A percentile compares a stretch with the other conserved stretches of the same genome.
Evolutionary conservation across 1,140 invertebrate species (phyloP).

Genomic region (Triops cancriformis): DNA sequence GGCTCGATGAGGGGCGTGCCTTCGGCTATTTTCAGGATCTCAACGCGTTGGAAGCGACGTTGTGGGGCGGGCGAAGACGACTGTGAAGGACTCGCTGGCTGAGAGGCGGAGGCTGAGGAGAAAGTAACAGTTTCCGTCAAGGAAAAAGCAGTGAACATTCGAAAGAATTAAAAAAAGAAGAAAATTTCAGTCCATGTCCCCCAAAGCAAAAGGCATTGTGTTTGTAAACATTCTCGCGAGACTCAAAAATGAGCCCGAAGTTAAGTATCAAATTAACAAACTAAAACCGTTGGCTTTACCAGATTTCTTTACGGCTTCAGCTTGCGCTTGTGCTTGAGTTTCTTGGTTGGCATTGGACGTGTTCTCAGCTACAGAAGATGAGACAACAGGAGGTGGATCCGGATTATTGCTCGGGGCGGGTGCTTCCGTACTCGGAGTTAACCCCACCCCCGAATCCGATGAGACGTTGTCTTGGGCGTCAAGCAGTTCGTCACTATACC

Average conservation of each 20-base stretch:
- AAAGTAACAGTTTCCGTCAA: not conserved
- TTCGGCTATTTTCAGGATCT: slow-evolving; percentile 43
- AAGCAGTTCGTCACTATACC: slow-evolving; percentile 16
- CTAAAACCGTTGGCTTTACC: slow-evolving; percentile 17
- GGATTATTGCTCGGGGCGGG: slow-evolving; percentile 1
- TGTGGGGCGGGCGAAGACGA: slow-evolving; percentile 28
- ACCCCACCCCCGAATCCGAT: slow-evolving; percentile 21
- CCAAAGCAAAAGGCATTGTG: not conserved
- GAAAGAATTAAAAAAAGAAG: not conserved
- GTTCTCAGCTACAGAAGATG: slow-evolving; percentile 1
- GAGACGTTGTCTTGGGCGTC: slow-evolving; percentile 20
- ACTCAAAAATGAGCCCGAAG: too few species aligned
- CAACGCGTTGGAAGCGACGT: slow-evolving; percentile 39
- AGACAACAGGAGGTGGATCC: not conserved
- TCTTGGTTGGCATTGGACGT: not conserved
- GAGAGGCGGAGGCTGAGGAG: not conserved
- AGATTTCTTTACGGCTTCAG: slow-evolving; percentile 25
- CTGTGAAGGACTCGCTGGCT: slow-evolving; percentile 22
- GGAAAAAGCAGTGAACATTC: slow-evolving; percentile 4
- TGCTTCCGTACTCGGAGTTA: slow-evolving; percentile 17
- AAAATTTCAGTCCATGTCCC: not conserved
- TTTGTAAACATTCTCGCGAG: not conserved
- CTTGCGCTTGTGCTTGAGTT: slow-evolving; percentile 17
- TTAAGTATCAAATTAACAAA: not conserved
- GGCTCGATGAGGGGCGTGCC: slow-evolving; percentile 65